Base-by-base conservation (phyloP, 2,797 vertebrate genomes). In the Centropyge bicolor region DNA sequence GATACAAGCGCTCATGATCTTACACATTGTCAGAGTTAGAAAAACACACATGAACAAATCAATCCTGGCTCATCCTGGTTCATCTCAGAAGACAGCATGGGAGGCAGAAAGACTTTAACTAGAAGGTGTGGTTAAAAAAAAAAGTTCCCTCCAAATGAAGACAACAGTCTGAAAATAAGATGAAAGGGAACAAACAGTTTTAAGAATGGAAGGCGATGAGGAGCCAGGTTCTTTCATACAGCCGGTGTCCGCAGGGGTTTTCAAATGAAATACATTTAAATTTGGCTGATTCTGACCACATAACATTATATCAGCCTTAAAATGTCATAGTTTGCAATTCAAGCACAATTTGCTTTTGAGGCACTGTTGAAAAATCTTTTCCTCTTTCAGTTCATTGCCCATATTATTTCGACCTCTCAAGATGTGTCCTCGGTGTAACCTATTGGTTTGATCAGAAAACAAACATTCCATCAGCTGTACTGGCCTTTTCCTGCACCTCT, bases 381-480 rank as follows among this genome's bases (percentile, higher is more conserved):
- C 1, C 17, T 41, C 24, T 24, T 19, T 31, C 3, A 4, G n/a
- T 70, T 59, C 17, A 56, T 60, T 48, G 11, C 7, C 5, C 19
- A 24, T 51, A 48, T 22, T 3, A 45, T 41, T 43, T 71, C 6
- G 57, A 27, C 12, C 12, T 40, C 48, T 64, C 22, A 12, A 60
- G 35, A 80, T 16, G 11, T 20, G 16, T 61, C 49, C 36, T 46
- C 24, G n/a, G 41, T 72, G n/a, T 74, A 54, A 46, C 48, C 40
- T 68, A 27, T 22, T n/a, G 3, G 54, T 51, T 69, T 55, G 43
- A 60, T 55, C 27, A 12, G 8, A 9, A 40, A 8, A 45, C 64
- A 76, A 74, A 54, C 72, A 74, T 56, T 20, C 48, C 49, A 54
- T 49, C 20, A n/a, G 10, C 31, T 35, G 1, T 24, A 35, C 10